phyloP scores from a whole-genome alignment of 53 echinoderm and acorn worm species.

The Zoroaster sp. region DNA sequence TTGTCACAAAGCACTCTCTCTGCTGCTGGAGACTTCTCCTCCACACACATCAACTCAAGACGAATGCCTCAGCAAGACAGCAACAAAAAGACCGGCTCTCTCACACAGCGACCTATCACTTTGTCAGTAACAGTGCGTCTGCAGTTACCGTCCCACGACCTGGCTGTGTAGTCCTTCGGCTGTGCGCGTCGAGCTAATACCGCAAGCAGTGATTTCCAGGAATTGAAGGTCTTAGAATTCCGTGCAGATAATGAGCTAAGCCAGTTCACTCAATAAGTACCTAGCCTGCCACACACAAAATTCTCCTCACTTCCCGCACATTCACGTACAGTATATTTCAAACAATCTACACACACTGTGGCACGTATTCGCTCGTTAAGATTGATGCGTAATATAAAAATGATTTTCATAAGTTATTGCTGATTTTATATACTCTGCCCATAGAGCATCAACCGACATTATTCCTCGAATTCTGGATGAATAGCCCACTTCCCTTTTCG shows the following conservation, averaged over 20 bases:
- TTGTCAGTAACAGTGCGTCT: neutral
- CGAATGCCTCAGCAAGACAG: neutral
- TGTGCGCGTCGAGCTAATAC: neutral
- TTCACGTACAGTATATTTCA: neutral
- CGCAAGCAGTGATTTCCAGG: slow-evolving; percentile 46
- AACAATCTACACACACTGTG: neutral
- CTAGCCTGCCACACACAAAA: neutral
- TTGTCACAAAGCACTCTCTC: neutral
- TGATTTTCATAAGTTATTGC: neutral
- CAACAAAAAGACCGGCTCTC: neutral
- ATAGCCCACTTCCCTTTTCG: slow-evolving; percentile 23
- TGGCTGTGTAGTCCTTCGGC: too few relatives aligned
- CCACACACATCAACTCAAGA: slow-evolving; percentile 27
- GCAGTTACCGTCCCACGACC: neutral
- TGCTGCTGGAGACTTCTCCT: neutral
- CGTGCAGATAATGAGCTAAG: slow-evolving; percentile 7
- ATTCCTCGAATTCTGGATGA: slow-evolving; percentile 20
- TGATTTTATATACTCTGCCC: neutral
- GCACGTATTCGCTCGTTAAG: neutral
- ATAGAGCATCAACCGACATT: neutral
- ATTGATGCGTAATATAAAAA: neutral
- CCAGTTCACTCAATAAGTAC: neutral
- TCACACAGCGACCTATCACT: neutral
- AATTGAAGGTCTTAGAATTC: slow-evolving; percentile 43
- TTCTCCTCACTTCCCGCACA: neutral